These are phyloP conservation scores for Macropus fuliginosus DNA, from an alignment of 2,797 vertebrate genomes.

Conservation along the genomic window DNA sequence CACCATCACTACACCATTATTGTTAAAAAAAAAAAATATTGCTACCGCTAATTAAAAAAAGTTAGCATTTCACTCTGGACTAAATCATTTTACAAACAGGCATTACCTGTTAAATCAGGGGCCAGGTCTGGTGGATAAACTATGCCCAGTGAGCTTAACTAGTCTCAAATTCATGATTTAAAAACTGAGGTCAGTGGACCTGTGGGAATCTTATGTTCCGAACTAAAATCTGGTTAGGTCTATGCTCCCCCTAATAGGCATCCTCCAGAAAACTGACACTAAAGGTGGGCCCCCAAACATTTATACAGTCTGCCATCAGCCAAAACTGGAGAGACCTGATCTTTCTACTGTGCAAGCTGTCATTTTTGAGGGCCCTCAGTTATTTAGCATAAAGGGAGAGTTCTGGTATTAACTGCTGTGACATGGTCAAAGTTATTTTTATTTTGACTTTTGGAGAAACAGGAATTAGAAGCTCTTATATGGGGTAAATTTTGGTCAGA, in stretches of 20 bases:
- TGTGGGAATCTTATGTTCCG: background rate
- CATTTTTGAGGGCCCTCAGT: accelerated
- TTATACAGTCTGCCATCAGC: accelerated
- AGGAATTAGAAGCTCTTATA: background rate
- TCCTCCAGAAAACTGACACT: background rate
- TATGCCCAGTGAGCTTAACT: background rate
- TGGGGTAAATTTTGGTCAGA: background rate
- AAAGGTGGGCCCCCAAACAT: accelerated
- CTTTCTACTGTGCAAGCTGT: accelerated
- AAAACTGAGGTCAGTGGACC: background rate
- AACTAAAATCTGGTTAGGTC: background rate
- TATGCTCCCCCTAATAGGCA: accelerated
- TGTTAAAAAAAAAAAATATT: background rate
- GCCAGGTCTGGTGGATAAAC: background rate
- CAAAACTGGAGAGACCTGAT: accelerated
- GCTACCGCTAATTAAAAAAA: background rate
- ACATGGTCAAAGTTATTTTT: background rate
- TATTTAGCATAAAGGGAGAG: accelerated
- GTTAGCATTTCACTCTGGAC: background rate
- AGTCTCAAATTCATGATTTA: background rate
- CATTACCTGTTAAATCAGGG: background rate
- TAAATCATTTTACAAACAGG: background rate
- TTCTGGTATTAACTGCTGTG: accelerated
- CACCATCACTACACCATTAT: background rate
- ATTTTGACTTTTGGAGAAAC: background rate